Evolutionary conservation across 2,113 vertebrate species (phyloP), one percentile per base, ranked within the genome.

Genomic region (Psittacula cyanocephala): DNA sequence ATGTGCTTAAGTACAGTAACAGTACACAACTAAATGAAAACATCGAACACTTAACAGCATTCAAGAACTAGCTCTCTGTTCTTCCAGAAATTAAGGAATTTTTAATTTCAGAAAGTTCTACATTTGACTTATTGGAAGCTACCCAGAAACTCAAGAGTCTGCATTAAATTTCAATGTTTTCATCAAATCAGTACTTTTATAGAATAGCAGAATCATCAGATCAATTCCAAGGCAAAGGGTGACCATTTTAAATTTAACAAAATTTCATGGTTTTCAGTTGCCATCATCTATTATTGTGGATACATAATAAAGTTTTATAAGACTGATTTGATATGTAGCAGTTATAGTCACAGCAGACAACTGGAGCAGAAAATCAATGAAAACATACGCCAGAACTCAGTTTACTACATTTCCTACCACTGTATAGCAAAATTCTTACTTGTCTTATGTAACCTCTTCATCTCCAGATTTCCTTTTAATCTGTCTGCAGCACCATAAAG

Each of bases 301-400:
- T 31, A 89, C 23, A 24, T 29, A 41, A 41, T 13, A 12, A 84
- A 81, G 44, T 92, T 92, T 68, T 65, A 62, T 20, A 88, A 82
- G 81, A 91, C 47, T 85, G 63, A 91, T 44, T 20, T 15, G 76
- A 85, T 59, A 91, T 0, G 1, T 27, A 91, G 87, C 35, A 84
- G 74, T 64, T 91, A 79, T 0, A 0, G 39, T 52, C 92, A 75
- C 41, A 95, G 91, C 28, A 78, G 83, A 87, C 62, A 96, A 97
- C 69, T 90, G 94, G 95, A 97, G 95, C 95, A 97, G 84, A 96
- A 97, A 92, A 95, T 94, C 91, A 93, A 81, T 63, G 76, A 92
- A 96, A 96, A 96, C 88, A 59, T 81, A 94, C 33, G 88, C 72
- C 91, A 96, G 60, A 91, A 84, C 57, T 86, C 87, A 78, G 83